Evolutionary conservation across 2,888 invertebrate genomes (phyloP), one percentile per base, ranked within the genome.

Genomic region (Aphrophora alni): DNA sequence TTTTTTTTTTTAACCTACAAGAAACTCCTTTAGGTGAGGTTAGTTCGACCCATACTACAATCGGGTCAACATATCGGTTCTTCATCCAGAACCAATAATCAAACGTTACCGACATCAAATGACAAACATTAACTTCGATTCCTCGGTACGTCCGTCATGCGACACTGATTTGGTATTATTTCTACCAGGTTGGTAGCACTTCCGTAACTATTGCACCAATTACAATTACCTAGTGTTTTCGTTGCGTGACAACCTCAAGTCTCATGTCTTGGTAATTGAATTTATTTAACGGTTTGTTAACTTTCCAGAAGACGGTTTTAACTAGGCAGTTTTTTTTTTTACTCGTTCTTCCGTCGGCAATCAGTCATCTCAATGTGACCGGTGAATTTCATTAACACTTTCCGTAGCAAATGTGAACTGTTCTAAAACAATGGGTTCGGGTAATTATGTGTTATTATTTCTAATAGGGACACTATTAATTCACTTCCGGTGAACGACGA

Each of bases 251-350:
- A 59, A 21, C n/a, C 59, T 4, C 3, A 12, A 21, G 78, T 73
- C 78, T 79, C 73, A 74, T 79, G 78, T 79, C 78, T 78, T 73
- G 24, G 44, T 79, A 79, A 79, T 79, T 79, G 78, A 79, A 79
- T 79, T 74, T 79, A 79, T 79, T 79, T 79, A 79, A 79, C 78
- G 78, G 73, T 79, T 74, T 79, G 78, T 79, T 79, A 78, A 71
- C 21, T 59, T 59, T 59, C 21, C 59, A 59, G 59, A 59, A 59
- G 59, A 59, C 59, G 44, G 44, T 44, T 44, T 21, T 59, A 59
- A 59, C 59, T 59, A 59, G 59, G 5, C 8, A 33, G 3, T 33
- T 33, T 33, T 33, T 33, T 8, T 21, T 59, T 59, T 21, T 59
- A 21, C 10, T 59, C 21, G 21, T 59, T 59, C 59, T n/a, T 59